Evolutionary conservation across 2,113 vertebrate species (phyloP).

Genomic region (Penelope pileata): DNA sequence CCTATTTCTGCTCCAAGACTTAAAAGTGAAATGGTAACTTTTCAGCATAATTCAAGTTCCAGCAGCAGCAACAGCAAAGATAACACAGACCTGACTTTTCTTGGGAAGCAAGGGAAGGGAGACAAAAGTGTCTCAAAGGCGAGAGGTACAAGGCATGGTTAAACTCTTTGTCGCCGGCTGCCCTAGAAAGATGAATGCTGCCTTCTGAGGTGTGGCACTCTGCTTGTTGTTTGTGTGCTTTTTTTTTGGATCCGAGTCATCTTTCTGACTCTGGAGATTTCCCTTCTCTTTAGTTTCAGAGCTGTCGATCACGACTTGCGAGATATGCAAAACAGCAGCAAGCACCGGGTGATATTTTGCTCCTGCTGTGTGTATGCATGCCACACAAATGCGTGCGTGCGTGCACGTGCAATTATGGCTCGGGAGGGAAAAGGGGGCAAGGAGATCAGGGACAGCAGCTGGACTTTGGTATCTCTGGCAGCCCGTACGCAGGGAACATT

Average conservation of each 20-base stretch:
- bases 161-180: background rate
- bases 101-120: background rate
- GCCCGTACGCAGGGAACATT: conserved; percentile 10
- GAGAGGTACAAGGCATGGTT: background rate
- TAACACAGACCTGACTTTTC: background rate
- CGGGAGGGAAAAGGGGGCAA: conserved; percentile 13
- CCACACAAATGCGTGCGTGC: background rate
- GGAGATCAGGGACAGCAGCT: conserved; percentile 52
- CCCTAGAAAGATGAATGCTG: background rate
- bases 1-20: background rate
- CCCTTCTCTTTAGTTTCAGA: background rate
- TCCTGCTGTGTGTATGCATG: background rate
- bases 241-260: background rate
- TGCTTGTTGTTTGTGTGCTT: background rate
- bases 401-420: background rate
- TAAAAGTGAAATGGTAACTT: background rate
- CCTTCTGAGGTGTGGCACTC: background rate
- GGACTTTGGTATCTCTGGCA: conserved; percentile 51
- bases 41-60: background rate
- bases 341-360: background rate
- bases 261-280: background rate
- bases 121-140: background rate
- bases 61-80: background rate
- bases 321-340: background rate
- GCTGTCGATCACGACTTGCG: rapidly evolving